Conservation (phyloP, 2,113 vertebrate genomes). For the Parus major region DNA sequence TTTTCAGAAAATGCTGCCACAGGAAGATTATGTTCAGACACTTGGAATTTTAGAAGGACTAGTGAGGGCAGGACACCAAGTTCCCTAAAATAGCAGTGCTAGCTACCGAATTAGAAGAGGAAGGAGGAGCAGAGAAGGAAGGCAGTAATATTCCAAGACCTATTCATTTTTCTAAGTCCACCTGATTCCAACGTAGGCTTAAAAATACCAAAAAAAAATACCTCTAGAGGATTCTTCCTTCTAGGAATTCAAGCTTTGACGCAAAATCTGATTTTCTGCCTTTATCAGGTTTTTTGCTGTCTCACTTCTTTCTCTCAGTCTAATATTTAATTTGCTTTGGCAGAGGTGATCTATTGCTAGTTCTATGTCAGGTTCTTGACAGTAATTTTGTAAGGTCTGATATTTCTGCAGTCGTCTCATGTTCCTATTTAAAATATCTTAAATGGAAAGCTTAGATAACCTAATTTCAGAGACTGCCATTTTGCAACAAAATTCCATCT, state of each 20-base stretch:
- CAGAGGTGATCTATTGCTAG: slow-evolving; percentile 1
- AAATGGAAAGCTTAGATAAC: neutral
- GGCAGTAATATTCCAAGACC: neutral
- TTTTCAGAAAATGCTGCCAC: neutral
- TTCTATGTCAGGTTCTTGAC: neutral
- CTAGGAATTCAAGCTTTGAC: neutral
- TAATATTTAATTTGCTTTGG: neutral
- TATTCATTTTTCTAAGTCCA: neutral
- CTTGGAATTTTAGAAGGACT: neutral
- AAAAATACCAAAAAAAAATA: neutral
- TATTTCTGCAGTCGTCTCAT: neutral
- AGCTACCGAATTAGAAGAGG: neutral
- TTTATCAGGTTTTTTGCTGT: neutral
- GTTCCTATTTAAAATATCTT: slow-evolving; percentile 8
- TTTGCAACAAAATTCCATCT: slow-evolving; percentile 8
- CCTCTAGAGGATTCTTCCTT: neutral
- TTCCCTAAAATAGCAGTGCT: neutral
- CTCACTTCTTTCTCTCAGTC: neutral
- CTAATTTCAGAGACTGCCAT: neutral
- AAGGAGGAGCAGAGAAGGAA: neutral
- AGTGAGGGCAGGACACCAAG: neutral
- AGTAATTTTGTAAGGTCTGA: neutral
- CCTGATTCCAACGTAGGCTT: neutral
- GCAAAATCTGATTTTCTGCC: neutral
- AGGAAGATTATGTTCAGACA: neutral